Conservation (phyloP, 2,113 vertebrate genomes). For the Elachura formosa region DNA sequence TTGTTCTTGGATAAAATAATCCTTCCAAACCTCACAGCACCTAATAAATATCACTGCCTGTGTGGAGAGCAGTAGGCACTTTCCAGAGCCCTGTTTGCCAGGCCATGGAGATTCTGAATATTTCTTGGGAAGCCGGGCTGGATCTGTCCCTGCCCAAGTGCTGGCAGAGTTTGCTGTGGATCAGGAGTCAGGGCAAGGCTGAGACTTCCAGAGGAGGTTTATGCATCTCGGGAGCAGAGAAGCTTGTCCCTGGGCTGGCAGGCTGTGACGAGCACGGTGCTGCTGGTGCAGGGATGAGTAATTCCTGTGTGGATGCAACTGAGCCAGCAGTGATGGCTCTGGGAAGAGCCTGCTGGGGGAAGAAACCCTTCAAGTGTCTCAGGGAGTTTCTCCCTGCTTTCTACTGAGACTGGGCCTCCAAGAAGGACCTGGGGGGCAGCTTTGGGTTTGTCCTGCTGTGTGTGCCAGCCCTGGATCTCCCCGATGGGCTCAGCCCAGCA, state of each 20-base stretch:
- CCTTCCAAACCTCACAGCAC: not conserved
- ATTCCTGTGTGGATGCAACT: not conserved
- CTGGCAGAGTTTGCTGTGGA: not conserved
- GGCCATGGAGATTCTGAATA: not conserved
- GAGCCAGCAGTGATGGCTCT: fast-evolving
- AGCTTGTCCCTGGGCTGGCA: not conserved
- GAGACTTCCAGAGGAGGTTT: not conserved
- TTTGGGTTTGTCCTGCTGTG: not conserved
- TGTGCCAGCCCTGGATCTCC: not conserved
- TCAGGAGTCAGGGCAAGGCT: not conserved
- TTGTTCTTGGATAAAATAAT: not conserved
- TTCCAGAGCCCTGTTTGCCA: not conserved
- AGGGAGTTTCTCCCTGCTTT: not conserved
- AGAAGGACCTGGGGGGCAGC: not conserved
- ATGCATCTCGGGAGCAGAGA: not conserved
- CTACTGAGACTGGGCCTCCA: not conserved
- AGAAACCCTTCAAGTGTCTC: not conserved
- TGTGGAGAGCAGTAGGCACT: fast-evolving
- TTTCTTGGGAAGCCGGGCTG: not conserved
- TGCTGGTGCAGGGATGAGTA: not conserved
- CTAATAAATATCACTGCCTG: not conserved
- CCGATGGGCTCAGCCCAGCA: fast-evolving
- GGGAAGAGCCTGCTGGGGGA: not conserved
- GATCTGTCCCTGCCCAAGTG: not conserved
- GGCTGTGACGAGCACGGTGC: fast-evolving